Percentiles rank a stretch among this genome's conserved stretches.
Evolutionary conservation across 2,888 invertebrate genomes (phyloP).

Genomic region (Mantis religiosa): DNA sequence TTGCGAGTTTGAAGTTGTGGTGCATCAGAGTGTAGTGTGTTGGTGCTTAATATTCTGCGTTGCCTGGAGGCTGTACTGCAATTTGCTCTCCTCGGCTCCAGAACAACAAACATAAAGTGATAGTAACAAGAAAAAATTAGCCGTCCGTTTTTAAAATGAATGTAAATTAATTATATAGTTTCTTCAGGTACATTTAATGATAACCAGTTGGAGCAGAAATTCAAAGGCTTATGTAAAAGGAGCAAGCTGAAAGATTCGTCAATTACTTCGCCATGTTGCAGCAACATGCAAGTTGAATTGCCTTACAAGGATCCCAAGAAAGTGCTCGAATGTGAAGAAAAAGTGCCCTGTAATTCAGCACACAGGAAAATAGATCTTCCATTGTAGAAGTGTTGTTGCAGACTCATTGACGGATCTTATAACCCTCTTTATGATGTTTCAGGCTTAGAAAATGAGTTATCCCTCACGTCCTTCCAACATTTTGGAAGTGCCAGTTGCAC

Average conservation of each 20-base stretch:
- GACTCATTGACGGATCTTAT: background rate
- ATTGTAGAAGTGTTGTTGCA: background rate
- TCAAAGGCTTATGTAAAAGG: background rate
- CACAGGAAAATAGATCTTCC: background rate
- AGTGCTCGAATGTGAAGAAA: background rate
- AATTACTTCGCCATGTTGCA: background rate
- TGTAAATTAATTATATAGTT: slow-evolving; percentile 14
- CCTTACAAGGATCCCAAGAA: background rate
- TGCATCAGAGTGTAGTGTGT: background rate
- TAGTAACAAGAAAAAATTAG: slow-evolving; percentile 19
- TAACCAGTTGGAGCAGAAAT: background rate
- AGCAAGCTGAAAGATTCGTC: background rate
- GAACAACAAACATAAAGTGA: background rate
- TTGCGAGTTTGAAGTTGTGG: background rate
- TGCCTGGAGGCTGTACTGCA: background rate
- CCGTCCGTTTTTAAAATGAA: slow-evolving; percentile 26
- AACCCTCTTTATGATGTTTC: background rate
- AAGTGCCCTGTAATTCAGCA: background rate
- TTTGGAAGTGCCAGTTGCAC: background rate
- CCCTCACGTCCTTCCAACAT: background rate
- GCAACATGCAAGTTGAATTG: background rate
- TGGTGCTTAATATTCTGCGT: slow-evolving; percentile 18
- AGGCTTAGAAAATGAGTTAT: background rate
- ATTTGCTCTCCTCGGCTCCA: background rate
- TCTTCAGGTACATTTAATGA: slow-evolving; percentile 1